Conservation (phyloP, 23 tunicate species). For the Styela clava region DNA sequence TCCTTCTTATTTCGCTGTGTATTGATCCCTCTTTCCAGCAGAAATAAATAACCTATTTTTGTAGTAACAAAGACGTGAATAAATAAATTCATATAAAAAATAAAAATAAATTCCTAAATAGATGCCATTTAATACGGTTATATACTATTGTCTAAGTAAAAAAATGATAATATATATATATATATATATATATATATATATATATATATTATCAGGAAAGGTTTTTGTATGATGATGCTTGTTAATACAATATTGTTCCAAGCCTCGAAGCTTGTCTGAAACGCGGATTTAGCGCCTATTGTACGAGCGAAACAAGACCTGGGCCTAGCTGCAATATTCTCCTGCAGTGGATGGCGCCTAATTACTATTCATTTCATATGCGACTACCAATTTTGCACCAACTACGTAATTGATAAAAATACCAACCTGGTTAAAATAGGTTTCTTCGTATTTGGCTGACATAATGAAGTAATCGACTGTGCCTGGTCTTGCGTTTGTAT, state of each 20-base stretch:
- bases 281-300: neutral
- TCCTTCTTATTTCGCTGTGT: neutral
- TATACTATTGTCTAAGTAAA: neutral
- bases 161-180: too few relatives aligned
- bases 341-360: neutral
- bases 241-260: neutral
- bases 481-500: neutral
- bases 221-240: neutral
- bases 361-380: neutral
- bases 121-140: neutral
- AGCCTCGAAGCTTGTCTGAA: neutral
- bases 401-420: too few relatives aligned
- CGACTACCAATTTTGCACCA: too few relatives aligned
- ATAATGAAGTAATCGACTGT: neutral
- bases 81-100: too few relatives aligned
- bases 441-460: neutral
- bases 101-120: too few relatives aligned
- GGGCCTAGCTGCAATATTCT: neutral
- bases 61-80: too few relatives aligned
- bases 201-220: neutral
- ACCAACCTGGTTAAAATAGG: neutral
- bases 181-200: too few relatives aligned
- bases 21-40: neutral
- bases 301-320: neutral
- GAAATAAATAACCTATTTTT: neutral